Conservation (phyloP, 1,140 invertebrate species). For the Zaprionus ghesquierei region DNA sequence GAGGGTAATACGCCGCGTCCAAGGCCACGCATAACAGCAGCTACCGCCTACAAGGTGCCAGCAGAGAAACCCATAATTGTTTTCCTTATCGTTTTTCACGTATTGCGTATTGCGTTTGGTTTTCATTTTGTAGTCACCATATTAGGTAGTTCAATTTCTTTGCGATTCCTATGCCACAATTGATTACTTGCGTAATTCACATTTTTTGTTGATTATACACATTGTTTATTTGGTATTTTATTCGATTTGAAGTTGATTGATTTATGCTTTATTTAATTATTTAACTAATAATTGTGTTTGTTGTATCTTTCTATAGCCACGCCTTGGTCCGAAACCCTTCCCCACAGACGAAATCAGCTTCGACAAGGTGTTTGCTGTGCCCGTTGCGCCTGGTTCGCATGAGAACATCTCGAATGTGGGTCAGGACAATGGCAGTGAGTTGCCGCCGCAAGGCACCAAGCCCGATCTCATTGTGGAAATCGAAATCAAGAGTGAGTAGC, state of each 20-base stretch:
- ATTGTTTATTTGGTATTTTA: background rate
- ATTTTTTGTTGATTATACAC: background rate
- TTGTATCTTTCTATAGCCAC: conserved; percentile 85
- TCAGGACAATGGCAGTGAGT: conserved; percentile 48
- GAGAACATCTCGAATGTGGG: conserved; percentile 75
- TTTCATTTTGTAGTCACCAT: conserved; percentile 11
- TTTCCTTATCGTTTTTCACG: background rate
- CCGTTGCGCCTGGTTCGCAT: conserved; percentile 86
- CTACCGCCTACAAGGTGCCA: conserved; percentile 81
- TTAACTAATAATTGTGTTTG: background rate
- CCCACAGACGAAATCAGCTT: conserved; percentile 90
- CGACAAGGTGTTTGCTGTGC: conserved; percentile 91
- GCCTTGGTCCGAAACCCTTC: conserved; percentile 92
- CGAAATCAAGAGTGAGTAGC: conserved; percentile 73
- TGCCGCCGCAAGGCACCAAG: conserved; percentile 44
- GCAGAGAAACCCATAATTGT: background rate
- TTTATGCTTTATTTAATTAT: background rate
- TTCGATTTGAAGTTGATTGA: background rate
- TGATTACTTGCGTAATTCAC: background rate
- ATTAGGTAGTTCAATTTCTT: background rate
- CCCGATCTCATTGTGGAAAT: conserved; percentile 81
- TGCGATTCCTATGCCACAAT: background rate
- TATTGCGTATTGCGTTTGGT: too few species aligned
- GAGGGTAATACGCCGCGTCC: conserved; percentile 85
- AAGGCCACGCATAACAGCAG: conserved; percentile 88